phyloP scores from a whole-genome alignment of 2,113 vertebrate species.

The Rhagologus leucostigma region DNA sequence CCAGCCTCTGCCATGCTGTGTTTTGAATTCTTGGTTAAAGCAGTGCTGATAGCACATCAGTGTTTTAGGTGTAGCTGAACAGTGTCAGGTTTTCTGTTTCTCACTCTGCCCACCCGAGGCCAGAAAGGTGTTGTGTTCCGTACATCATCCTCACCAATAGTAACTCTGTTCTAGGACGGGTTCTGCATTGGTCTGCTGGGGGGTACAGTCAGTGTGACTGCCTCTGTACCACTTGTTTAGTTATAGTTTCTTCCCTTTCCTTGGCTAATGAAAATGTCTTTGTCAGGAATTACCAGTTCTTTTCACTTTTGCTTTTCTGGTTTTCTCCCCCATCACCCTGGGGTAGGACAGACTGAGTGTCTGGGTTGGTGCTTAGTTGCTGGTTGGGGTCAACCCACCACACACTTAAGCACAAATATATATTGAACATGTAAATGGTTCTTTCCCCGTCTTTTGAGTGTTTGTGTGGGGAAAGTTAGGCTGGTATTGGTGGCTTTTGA shows the following conservation, averaged over 20 bases:
- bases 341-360: accelerated
- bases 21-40: not conserved
- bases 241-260: not conserved
- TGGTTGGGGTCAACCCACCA: not conserved
- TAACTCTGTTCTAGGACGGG: not conserved
- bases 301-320: not conserved
- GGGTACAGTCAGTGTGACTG: not conserved
- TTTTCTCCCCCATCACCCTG: not conserved
- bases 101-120: not conserved
- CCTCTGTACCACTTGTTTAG: not conserved
- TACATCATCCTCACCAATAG: not conserved
- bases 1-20: not conserved
- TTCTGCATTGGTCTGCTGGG: not conserved
- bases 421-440: not conserved
- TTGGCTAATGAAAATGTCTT: not conserved
- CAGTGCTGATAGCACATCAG: too few relatives aligned
- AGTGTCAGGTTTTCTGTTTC: not conserved
- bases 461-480: not conserved
- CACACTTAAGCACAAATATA: not conserved
- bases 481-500: not conserved
- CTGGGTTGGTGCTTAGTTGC: not conserved
- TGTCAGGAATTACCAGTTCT: not conserved
- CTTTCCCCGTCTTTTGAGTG: not conserved
- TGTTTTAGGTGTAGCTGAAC: not conserved
- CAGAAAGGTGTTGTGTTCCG: not conserved